These are phyloP conservation scores for Poecilia velifera DNA, from an alignment of 2,797 vertebrate species.

Conservation along the genomic window DNA sequence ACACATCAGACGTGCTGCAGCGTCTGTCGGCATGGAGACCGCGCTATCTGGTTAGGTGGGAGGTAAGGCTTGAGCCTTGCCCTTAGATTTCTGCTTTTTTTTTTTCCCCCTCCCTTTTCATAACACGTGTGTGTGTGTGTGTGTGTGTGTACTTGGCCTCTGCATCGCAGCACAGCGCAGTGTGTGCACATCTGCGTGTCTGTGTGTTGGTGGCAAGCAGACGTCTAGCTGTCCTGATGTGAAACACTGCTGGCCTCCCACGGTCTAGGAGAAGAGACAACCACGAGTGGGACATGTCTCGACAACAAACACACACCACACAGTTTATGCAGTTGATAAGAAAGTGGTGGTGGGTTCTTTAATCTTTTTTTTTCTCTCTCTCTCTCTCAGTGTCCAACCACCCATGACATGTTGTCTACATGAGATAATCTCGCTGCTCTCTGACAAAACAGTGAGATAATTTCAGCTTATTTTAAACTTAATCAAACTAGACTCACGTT, in stretches of 20 bases:
- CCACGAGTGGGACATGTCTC: conserved; percentile 61
- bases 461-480: background rate
- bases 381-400: background rate
- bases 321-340: conserved; percentile 21
- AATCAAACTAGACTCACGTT: background rate
- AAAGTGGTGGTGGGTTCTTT: conserved; percentile 6
- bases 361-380: background rate
- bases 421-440: background rate
- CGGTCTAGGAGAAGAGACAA: conserved; percentile 66
- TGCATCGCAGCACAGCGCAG: background rate
- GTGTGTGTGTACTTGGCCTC: background rate
- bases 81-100: conserved; percentile 6
- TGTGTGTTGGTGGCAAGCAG: conserved; percentile 48
- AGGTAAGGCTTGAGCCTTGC: conserved; percentile 21
- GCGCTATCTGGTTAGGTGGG: conserved; percentile 35
- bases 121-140: background rate
- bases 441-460: background rate
- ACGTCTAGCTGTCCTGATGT: conserved; percentile 47
- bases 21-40: conserved; percentile 8
- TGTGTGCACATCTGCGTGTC: conserved; percentile 23
- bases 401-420: background rate
- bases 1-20: conserved; percentile 4
- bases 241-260: conserved; percentile 76
- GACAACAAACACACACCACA: conserved; percentile 25
- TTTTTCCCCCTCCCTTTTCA: background rate